phyloP scores from a whole-genome alignment of 64 coral and sea anemone genomes.

The Porites lutea region DNA sequence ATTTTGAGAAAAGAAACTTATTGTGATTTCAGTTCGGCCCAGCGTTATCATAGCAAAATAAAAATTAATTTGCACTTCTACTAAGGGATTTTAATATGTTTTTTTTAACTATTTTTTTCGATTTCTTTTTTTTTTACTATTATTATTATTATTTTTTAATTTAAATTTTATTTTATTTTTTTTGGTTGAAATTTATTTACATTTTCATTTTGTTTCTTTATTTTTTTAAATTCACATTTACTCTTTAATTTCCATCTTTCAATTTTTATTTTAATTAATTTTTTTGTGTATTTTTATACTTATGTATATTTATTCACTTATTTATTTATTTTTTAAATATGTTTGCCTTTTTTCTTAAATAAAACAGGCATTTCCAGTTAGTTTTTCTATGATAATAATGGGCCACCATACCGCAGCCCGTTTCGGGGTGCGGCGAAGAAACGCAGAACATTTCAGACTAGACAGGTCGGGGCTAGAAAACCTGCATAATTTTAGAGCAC shows the following conservation, averaged over 20 bases:
- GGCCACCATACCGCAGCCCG: too few species aligned
- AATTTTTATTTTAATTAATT: background rate
- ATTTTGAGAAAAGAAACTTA: background rate
- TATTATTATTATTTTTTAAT: background rate
- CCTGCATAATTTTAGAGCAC: too few species aligned
- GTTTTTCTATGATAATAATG: too few species aligned
- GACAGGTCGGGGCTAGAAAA: too few species aligned
- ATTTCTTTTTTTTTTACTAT: background rate
- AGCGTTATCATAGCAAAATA: slow-evolving; percentile 31
- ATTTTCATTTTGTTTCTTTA: background rate
- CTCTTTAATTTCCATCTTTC: too few species aligned
- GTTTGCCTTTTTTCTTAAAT: background rate
- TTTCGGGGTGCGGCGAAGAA: too few species aligned
- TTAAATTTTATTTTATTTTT: background rate
- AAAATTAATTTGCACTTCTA: slow-evolving; percentile 21
- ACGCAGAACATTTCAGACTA: too few species aligned
- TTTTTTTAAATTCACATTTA: background rate
- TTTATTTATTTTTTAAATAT: too few species aligned
- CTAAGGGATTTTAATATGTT: background rate
- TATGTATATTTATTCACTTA: background rate
- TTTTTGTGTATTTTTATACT: background rate
- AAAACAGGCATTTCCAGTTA: too few species aligned
- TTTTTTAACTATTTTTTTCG: background rate
- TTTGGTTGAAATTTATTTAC: background rate
- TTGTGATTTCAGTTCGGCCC: background rate